These are phyloP conservation scores for Hystrix cristata DNA, from an alignment of 2,113 vertebrate species.

Conservation along the genomic window DNA sequence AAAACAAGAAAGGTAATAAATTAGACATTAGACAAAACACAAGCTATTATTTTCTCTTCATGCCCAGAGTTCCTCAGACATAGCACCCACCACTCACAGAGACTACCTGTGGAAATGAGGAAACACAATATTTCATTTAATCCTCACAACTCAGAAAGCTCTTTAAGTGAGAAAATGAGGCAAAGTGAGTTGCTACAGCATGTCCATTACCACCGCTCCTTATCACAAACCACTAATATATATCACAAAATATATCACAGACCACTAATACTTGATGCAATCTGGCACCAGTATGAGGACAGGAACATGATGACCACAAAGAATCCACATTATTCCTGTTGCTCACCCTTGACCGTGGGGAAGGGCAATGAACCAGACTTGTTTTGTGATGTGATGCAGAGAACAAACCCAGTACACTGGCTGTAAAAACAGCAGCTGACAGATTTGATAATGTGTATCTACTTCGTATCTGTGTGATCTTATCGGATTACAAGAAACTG, in stretches of 20 bases:
- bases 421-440: neutral
- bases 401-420: neutral
- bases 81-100: neutral
- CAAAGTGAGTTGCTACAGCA: neutral
- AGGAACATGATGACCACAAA: neutral
- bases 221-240: neutral
- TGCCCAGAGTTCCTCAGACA: neutral
- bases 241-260: neutral
- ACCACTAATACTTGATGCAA: neutral
- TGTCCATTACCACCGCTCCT: neutral
- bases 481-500: neutral
- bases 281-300: neutral
- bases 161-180: neutral
- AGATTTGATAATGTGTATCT: neutral
- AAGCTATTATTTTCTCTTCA: neutral
- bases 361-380: neutral
- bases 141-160: neutral
- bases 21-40: neutral
- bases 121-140: neutral
- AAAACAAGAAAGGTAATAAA: neutral
- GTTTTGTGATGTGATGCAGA: neutral
- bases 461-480: neutral
- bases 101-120: neutral
- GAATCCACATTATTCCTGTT: neutral
- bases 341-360: neutral